Evolutionary conservation across 2,888 invertebrate genomes (phyloP), one percentile per base, ranked within the genome.

Genomic region (Pseudococcus jackbeardsleyi): DNA sequence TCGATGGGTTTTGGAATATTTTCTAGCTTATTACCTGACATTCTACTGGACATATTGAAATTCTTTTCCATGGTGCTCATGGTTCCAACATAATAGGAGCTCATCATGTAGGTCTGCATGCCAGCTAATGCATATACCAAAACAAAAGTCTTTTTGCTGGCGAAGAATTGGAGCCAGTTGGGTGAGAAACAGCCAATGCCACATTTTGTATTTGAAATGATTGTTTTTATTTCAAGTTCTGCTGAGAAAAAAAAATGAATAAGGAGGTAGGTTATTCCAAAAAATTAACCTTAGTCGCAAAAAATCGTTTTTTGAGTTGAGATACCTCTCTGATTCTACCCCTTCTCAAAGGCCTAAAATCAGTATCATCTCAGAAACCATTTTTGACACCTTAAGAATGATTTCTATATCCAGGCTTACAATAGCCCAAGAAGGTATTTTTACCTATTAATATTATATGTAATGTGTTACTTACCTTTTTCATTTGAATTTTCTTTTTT

Each of bases 21-120:
- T 1, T 42, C 42, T 42, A 42, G n/a, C n/a, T n/a, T 8, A 8
- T 42, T 91, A 94, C 95, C 95, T 90, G 94, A 94, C 22, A 94
- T 94, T 91, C 93, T 93, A 90, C 94, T 94, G 54, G 94, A 94
- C 90, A 95, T 94, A 91, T 94, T 94, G 91, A 94, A 95, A 89
- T 94, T 92, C 90, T 94, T 94, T 90, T 95, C 95, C 90, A 95
- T 91, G 4, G 95, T 94, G 86, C 94, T 94, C 89, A 95, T 91
- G 17, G 94, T 94, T 15, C 94, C 94, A 11, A 93, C 92, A 90
- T 94, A 94, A 90, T 95, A 95, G 90, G 94, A 93, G 90, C 93
- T 94, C 39, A 94, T 93, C 93, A 94, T 94, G 86, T 94, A 93
- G 90, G 94, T 94, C 12, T 94, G 93, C 88, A 94, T 94, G 46